Base-by-base conservation (phyloP, 2,888 invertebrate genomes). In the Philhelius pedissequus region DNA sequence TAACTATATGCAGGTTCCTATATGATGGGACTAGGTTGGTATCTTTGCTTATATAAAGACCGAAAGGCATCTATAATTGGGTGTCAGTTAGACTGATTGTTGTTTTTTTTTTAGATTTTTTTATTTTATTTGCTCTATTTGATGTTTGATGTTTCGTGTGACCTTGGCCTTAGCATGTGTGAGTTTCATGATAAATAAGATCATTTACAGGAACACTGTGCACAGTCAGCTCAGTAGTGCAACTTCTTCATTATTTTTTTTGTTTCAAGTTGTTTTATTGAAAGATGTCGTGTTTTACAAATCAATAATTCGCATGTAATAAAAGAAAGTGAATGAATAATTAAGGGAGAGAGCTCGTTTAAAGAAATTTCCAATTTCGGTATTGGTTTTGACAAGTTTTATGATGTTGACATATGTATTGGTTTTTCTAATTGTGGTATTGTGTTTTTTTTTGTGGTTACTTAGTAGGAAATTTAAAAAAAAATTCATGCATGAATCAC, bases 1-100 rank as follows among this genome's bases (percentile, higher is more conserved):
- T n/a, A n/a, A 20, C 18, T 40, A 40, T 3, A 2, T 7, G 7
- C 2, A 38, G 2, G 5, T 32, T 20, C 11, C 38, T 18, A 22
- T 8, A 25, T 22, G n/a, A 11, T 32, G 11, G 6, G 35, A 35
- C 38, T 58, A 32, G 20, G 35, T 8, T 2, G 22, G 30, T 48
- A n/a, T 48, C n/a, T 64, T 35, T 48, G 22, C 27, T 38, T 45
- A 30, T 32, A 32, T 3, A 54, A 54, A 32, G 22, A 48, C n/a
- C 30, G 11, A 60, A 27, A 73, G 32, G 32, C 27, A 58, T 66
- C 20, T 79, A 48, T 80, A 80, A 75, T 80, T 75, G 80, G 54
- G 75, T 80, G 80, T 80, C 80, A 75, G 68, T 22, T 56, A 69
- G 68, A 60, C 74, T 58, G 50, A 69, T 64, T 80, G 79, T 40